Conservation (phyloP, 2,888 invertebrate genomes). For the Venustoraphidia nigricollis region DNA sequence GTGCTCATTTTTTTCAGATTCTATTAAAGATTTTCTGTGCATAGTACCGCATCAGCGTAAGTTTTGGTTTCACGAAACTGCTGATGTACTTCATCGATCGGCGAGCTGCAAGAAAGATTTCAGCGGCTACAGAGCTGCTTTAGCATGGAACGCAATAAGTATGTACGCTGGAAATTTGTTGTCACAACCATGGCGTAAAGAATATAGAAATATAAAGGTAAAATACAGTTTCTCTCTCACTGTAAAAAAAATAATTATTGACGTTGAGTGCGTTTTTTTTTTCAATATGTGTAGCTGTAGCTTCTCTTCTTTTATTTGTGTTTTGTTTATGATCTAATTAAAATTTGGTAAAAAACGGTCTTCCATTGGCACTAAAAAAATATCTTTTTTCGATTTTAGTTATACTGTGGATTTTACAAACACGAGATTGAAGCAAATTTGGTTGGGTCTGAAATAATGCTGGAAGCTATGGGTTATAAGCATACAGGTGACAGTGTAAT, state of each 20-base stretch:
- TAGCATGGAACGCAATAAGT: slow-evolving; percentile 73
- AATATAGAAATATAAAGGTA: slow-evolving; percentile 69
- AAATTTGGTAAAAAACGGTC: no score
- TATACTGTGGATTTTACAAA: slow-evolving; percentile 77
- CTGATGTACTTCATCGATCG: slow-evolving; percentile 58
- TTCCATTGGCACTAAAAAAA: no score
- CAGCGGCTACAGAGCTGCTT: slow-evolving; percentile 64
- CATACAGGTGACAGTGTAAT: slow-evolving; percentile 38
- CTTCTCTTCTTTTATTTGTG: slow-evolving; percentile 4
- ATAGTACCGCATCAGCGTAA: slow-evolving; percentile 65
- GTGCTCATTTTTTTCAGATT: slow-evolving; percentile 34
- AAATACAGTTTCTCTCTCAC: slow-evolving; percentile 11
- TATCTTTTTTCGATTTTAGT: slow-evolving; percentile 31
- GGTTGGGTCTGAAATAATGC: slow-evolving; percentile 58
- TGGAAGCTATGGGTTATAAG: slow-evolving; percentile 72
- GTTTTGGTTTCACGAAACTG: slow-evolving; percentile 60
- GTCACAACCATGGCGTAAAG: slow-evolving; percentile 78
- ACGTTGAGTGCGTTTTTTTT: no score
- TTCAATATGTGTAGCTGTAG: neutral
- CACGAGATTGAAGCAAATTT: slow-evolving; percentile 74
- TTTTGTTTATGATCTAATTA: no score
- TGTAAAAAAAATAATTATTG: no score
- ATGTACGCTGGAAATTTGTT: slow-evolving; percentile 74
- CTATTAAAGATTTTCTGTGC: slow-evolving; percentile 62
- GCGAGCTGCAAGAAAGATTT: slow-evolving; percentile 55